Conservation (phyloP, 2,113 vertebrate genomes). For the Pyxicephalus adspersus region DNA sequence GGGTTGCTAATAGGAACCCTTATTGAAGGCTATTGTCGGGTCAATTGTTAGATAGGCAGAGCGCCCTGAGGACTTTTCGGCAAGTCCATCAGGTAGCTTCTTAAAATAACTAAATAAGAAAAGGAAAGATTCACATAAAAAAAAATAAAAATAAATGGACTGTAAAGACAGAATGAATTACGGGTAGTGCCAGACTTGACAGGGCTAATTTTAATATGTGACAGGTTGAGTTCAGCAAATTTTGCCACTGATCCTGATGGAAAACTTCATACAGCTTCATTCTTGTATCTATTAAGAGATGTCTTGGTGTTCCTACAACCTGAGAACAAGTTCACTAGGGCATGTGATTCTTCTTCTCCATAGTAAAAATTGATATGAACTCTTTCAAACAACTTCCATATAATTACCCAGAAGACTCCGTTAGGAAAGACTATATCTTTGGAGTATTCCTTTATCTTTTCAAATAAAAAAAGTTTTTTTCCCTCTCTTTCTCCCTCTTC, state of each 20-base stretch:
- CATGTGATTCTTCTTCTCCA: constrained; percentile 68
- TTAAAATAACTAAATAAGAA: constrained; percentile 62
- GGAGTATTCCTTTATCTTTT: constrained; percentile 70
- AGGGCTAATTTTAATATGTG: constrained; percentile 69
- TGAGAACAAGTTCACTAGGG: constrained; percentile 73
- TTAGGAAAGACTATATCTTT: constrained; percentile 65
- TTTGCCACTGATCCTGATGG: constrained; percentile 67
- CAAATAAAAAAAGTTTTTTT: constrained; percentile 66
- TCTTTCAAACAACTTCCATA: constrained; percentile 70
- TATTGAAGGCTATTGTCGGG: constrained; percentile 64
- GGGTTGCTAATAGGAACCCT: constrained; percentile 69
- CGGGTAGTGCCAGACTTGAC: constrained; percentile 61
- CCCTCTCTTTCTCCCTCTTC: constrained; percentile 62
- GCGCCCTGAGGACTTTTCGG: constrained; percentile 58
- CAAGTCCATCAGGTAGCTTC: constrained; percentile 53
- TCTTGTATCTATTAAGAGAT: constrained; percentile 68
- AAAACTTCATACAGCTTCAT: constrained; percentile 68
- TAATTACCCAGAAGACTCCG: constrained; percentile 68
- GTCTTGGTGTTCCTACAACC: constrained; percentile 65
- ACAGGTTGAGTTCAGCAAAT: constrained; percentile 66
- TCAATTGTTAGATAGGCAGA: constrained; percentile 62
- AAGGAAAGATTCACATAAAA: constrained; percentile 59
- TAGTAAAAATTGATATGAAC: constrained; percentile 72
- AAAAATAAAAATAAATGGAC: constrained; percentile 58
- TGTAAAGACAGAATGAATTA: constrained; percentile 57